A percentile compares a stretch with the other conserved stretches of the same genome.
Evolutionary conservation across 2,888 invertebrate species (phyloP).

Genomic region (Norana najaformis): DNA sequence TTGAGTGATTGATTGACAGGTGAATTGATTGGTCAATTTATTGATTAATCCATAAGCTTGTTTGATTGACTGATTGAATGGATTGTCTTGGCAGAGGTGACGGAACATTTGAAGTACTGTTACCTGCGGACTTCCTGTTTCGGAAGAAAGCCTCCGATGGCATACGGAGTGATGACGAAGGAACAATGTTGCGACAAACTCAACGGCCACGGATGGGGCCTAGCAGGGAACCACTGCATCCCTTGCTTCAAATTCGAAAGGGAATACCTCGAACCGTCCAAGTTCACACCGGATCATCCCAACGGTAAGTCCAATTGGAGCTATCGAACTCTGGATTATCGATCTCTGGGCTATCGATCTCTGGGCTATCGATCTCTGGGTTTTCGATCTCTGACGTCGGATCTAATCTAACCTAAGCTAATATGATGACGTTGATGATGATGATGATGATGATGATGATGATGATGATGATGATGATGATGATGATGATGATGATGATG

Average conservation of each 20-base stretch:
- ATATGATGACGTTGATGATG: no score
- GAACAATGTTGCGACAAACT: background rate
- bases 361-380: background rate
- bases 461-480: no score
- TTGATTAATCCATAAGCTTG: background rate
- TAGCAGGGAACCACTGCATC: background rate
- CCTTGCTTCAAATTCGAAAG: slow-evolving; percentile 3
- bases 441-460: no score
- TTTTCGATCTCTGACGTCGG: no score
- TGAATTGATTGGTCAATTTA: no score
- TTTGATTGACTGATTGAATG: background rate
- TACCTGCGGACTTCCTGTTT: slow-evolving; percentile 5
- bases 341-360: background rate
- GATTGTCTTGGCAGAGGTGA: background rate
- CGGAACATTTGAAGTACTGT: background rate
- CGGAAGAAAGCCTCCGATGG: background rate
- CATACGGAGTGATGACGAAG: background rate
- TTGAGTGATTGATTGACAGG: no score
- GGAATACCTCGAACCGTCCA: background rate
- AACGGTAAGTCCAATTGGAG: background rate
- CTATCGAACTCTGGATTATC: background rate
- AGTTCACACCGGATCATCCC: background rate
- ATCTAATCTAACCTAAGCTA: background rate
- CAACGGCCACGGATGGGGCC: background rate
- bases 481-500: no score